Conservation (phyloP, 2,888 invertebrate genomes). For the Limenitis arthemis region DNA sequence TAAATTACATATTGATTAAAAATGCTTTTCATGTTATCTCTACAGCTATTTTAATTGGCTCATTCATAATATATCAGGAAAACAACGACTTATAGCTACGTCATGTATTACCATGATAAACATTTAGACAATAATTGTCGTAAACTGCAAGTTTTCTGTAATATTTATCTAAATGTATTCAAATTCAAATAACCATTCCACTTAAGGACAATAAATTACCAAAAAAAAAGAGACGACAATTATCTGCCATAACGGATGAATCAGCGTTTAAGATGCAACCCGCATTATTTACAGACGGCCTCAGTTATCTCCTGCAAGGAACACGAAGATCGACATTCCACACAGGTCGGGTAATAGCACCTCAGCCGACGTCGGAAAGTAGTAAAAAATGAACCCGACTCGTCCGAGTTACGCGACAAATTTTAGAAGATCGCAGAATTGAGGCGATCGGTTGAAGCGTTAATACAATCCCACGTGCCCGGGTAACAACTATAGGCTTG, state of each 20-base stretch:
- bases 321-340: conserved; percentile 39
- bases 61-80: no score
- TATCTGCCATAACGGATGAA: conserved; percentile 46
- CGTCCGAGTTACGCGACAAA: conserved; percentile 56
- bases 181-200: not conserved
- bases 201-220: not conserved
- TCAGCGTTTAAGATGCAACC: conserved; percentile 46
- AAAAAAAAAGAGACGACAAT: conserved; percentile 25
- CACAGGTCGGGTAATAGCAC: conserved; percentile 43
- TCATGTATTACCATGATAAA: no score
- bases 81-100: no score
- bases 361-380: conserved; percentile 41
- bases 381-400: conserved; percentile 45
- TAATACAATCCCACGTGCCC: conserved; percentile 42
- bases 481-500: conserved; percentile 50
- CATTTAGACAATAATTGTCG: no score
- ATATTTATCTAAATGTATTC: not conserved
- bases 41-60: no score
- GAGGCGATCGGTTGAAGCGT: conserved; percentile 32
- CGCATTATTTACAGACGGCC: conserved; percentile 33
- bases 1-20: no score
- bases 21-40: no score
- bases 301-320: conserved; percentile 34
- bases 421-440: conserved; percentile 44
- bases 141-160: no score